These are phyloP conservation scores for Neosalanx taihuensis DNA, from an alignment of 2,797 vertebrate species.

Conservation along the genomic window DNA sequence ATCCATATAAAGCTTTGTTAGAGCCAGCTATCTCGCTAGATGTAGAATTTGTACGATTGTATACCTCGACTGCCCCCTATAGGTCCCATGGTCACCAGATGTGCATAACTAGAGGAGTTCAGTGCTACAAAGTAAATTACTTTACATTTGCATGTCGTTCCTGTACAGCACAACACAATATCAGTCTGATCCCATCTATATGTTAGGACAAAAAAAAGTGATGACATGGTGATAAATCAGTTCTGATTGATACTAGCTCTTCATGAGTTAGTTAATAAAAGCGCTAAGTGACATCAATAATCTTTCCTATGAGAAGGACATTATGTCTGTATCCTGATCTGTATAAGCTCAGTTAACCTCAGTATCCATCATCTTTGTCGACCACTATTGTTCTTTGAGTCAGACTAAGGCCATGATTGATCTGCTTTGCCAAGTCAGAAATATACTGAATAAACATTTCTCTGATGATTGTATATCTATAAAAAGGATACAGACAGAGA, in stretches of 20 bases:
- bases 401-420: constrained; percentile 26
- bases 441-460: constrained; percentile 48
- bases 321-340: not conserved
- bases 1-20: not conserved
- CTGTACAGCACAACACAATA: not conserved
- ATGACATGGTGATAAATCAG: not conserved
- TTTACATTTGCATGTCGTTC: not conserved
- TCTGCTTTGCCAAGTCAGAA: constrained; percentile 15
- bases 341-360: not conserved
- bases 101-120: not conserved
- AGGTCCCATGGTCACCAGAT: constrained; percentile 1
- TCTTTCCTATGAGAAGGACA: constrained; percentile 11
- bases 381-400: constrained; percentile 26
- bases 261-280: not conserved
- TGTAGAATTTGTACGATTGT: not conserved
- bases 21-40: not conserved
- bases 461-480: constrained; percentile 57
- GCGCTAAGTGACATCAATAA: not conserved
- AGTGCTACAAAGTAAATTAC: not conserved
- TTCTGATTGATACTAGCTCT: not conserved
- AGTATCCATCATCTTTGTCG: constrained; percentile 9
- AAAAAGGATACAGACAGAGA: constrained; percentile 39
- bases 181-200: not conserved
- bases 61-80: constrained; percentile 37
- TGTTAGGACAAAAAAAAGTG: not conserved